Percentiles rank a stretch among this genome's conserved stretches.
These are phyloP conservation scores for Hypotaenidia okinawae DNA, from an alignment of 2,797 vertebrate genomes.

Conservation along the genomic window DNA sequence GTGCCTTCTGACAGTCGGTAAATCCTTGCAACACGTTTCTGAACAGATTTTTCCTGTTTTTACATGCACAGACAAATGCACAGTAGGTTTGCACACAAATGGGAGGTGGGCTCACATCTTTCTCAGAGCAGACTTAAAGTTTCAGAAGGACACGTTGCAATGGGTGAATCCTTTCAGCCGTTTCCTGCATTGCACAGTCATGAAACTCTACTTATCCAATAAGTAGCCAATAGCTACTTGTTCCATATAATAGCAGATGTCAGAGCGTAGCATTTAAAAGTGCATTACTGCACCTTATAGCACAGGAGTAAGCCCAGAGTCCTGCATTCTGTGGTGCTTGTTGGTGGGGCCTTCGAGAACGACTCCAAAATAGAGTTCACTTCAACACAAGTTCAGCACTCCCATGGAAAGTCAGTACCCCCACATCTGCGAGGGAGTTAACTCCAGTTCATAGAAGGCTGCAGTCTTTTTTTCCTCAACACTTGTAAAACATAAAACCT, in stretches of 20 bases:
- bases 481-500: not conserved
- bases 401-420: not conserved
- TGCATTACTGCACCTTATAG: not conserved
- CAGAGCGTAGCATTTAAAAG: not conserved
- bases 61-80: not conserved
- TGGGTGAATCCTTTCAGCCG: not conserved
- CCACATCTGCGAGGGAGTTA: not conserved
- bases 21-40: not conserved
- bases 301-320: not conserved
- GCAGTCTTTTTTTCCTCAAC: not conserved
- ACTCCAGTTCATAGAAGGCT: not conserved
- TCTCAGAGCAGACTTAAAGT: not conserved
- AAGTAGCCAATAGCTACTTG: not conserved
- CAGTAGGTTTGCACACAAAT: not conserved
- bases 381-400: not conserved
- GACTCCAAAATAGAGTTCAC: not conserved
- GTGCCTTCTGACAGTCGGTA: not conserved
- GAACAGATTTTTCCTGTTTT: not conserved
- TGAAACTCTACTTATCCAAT: too few relatives aligned
- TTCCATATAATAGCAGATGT: not conserved
- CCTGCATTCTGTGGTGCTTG: not conserved
- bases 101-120: not conserved
- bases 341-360: not conserved
- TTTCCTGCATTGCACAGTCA: not conserved
- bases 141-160: not conserved